phyloP scores from a whole-genome alignment of 2,113 vertebrate genomes.

The Dipodomys stephensi region DNA sequence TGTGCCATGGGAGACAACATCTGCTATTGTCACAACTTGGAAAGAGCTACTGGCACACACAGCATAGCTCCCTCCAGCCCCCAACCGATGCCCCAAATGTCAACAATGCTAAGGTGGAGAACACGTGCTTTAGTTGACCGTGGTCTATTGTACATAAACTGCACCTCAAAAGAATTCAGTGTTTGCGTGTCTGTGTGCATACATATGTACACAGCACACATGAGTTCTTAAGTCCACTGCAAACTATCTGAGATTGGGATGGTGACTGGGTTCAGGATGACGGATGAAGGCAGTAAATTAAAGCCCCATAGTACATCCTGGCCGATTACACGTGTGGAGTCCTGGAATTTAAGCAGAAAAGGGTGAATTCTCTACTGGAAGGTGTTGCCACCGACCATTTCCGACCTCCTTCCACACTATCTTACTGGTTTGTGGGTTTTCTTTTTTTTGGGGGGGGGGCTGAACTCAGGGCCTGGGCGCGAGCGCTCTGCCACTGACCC shows the following conservation, averaged over 20 bases:
- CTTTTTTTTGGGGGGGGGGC: too few relatives aligned
- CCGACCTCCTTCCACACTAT: neutral
- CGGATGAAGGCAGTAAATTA: neutral
- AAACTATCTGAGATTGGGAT: neutral
- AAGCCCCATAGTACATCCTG: constrained; percentile 19
- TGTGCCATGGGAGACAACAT: neutral
- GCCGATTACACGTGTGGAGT: neutral
- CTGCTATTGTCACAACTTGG: neutral
- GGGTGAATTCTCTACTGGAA: neutral
- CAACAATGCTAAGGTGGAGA: neutral
- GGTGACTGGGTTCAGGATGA: neutral
- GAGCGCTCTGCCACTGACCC: too few relatives aligned
- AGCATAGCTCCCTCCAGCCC: too few relatives aligned
- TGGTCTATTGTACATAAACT: neutral
- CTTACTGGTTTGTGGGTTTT: too few relatives aligned
- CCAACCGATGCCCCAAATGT: neutral
- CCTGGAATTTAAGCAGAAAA: constrained; percentile 3
- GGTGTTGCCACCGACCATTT: neutral
- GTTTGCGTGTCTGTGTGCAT: too few relatives aligned
- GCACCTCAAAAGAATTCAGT: neutral
- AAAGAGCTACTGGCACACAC: neutral
- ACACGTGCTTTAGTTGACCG: neutral
- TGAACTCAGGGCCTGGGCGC: too few relatives aligned
- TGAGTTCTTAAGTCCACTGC: neutral
- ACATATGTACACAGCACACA: neutral